These are phyloP conservation scores for Bombyx mandarina DNA, from an alignment of 1,140 invertebrate genomes.

Conservation along the genomic window DNA sequence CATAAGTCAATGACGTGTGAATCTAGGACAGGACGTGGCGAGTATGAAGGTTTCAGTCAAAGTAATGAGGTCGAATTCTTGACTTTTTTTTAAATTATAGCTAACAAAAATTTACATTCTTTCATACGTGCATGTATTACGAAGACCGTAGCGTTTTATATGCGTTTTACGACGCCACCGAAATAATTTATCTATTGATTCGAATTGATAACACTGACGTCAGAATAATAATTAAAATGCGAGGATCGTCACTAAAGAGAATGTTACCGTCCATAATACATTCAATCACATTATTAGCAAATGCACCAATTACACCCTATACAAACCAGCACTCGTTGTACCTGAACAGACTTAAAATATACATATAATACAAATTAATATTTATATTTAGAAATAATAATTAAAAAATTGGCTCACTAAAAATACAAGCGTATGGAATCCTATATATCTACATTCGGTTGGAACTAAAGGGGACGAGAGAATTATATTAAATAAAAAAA, in stretches of 20 bases:
- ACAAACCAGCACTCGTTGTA: conserved; percentile 41
- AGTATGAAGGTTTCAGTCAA: no score
- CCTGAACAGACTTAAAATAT: conserved; percentile 51
- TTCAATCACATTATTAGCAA: conserved; percentile 45
- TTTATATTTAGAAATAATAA: background rate
- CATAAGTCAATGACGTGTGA: no score
- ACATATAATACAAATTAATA: conserved; percentile 56
- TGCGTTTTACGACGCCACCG: no score
- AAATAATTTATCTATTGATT: no score
- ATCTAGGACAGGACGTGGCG: no score
- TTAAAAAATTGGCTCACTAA: conserved; percentile 56
- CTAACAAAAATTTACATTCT: no score
- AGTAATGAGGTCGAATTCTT: no score
- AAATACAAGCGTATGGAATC: conserved; percentile 66
- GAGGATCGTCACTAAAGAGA: conserved; percentile 47
- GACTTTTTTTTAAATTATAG: no score
- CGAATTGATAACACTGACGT: no score
- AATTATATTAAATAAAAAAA: conserved; percentile 25
- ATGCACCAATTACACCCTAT: conserved; percentile 31
- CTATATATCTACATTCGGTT: conserved; percentile 64
- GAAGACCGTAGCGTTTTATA: no score
- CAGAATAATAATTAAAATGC: conserved; percentile 25
- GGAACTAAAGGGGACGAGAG: conserved; percentile 58
- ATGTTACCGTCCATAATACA: conserved; percentile 38
- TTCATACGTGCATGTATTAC: no score